Evolutionary conservation across 2,797 vertebrate genomes (phyloP), one percentile per base, ranked within the genome.

Genomic region (Morus bassanus): DNA sequence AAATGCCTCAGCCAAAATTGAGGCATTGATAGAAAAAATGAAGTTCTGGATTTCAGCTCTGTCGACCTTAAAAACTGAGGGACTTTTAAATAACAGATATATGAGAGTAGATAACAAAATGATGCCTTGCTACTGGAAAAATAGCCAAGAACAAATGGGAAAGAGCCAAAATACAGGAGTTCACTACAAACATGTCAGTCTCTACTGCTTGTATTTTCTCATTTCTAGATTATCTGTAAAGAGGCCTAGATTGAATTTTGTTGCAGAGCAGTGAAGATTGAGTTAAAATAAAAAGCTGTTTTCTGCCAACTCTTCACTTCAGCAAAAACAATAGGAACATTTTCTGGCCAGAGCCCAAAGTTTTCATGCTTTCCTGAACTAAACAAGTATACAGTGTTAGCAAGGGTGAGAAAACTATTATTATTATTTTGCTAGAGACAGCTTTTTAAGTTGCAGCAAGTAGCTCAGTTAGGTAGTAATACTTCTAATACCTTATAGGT

Each of bases 291-390:
- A 88, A 95, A 90, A 75, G 35, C 10, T 53, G 3, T 23, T 65
- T 57, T 94, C 88, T 82, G 65, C 46, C 78, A 96, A 59, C 23
- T 73, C 43, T 77, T 89, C 72, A 65, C 37, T 78, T 85, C 12
- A 41, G 10, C 25, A 97, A 92, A 97, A 92, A 91, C 90, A 96
- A 96, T 60, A 73, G 85, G 67, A 83, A 83, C 7, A 48, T 75
- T 94, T 93, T 89, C 85, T 85, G 64, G 84, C 86, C 30, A 82
- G 68, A 82, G 65, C 24, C 53, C 65, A 95, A 67, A 64, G 46
- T 80, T 88, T 88, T 93, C 11, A 4, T 51, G 28, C 80, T 89
- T 96, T 94, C 51, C 48, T 97, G 87, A 88, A 76, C 54, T 46
- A 80, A 91, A 85, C 17, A 93, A 93, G 56, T 46, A 67, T 33